Evolutionary conservation across 2,113 vertebrate genomes (phyloP).

Genomic region (Epinephelus moara): DNA sequence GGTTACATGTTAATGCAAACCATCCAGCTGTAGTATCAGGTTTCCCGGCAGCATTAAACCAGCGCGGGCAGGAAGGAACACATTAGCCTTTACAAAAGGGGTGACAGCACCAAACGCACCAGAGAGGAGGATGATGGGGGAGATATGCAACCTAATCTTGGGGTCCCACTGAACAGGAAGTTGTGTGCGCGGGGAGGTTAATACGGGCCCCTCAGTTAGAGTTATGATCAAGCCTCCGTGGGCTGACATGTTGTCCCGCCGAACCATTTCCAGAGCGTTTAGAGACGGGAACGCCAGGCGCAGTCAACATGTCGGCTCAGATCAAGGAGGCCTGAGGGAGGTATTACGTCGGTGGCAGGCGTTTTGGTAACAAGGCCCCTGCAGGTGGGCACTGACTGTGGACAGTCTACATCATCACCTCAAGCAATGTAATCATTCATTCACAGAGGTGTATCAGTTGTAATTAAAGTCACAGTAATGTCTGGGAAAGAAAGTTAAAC

Average conservation of each 20-base stretch:
- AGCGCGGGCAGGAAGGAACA: conserved; percentile 69
- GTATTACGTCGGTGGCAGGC: conserved; percentile 30
- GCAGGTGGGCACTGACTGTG: conserved; percentile 56
- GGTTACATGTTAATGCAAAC: conserved; percentile 62
- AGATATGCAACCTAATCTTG: conserved; percentile 55
- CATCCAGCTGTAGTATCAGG: conserved; percentile 57
- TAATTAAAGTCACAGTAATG: conserved; percentile 25
- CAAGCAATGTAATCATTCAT: conserved; percentile 35
- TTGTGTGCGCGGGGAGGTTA: conserved; percentile 41
- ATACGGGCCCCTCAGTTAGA: conserved; percentile 40
- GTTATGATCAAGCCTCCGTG: conserved; percentile 40
- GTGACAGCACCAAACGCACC: conserved; percentile 51
- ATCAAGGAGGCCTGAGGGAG: conserved; percentile 43
- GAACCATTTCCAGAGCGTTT: conserved; percentile 59
- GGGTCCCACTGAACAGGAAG: conserved; percentile 53
- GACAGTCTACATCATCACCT: conserved; percentile 63
- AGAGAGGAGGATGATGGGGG: conserved; percentile 32
- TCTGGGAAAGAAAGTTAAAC: conserved; percentile 19
- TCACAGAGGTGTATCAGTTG: conserved; percentile 1
- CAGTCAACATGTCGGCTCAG: conserved; percentile 13
- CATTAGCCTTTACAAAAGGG: conserved; percentile 72
- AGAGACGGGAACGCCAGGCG: conserved; percentile 27
- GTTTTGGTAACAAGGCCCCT: conserved; percentile 37
- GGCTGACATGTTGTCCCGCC: conserved; percentile 53
- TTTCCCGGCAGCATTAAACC: conserved; percentile 63